These are phyloP conservation scores for Pandion haliaetus DNA, from an alignment of 2,113 vertebrate genomes.

Conservation along the genomic window DNA sequence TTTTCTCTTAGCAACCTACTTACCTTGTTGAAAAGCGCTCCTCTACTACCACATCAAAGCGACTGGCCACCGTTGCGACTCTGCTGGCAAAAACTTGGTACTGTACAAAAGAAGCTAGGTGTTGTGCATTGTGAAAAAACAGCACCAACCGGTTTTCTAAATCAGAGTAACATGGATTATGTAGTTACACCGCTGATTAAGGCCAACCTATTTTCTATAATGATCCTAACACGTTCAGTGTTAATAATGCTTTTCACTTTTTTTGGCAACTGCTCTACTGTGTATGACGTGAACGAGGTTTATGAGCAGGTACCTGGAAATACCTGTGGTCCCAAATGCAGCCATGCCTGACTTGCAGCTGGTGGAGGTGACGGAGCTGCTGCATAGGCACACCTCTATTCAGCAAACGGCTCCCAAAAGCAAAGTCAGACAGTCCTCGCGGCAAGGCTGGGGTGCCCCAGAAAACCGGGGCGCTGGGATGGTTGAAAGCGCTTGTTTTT, in stretches of 20 bases:
- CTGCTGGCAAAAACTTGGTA: not conserved
- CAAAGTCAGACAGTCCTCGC: rapidly evolving
- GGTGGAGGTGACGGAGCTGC: not conserved
- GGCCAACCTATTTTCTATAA: not conserved
- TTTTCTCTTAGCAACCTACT: not conserved
- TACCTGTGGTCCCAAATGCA: not conserved
- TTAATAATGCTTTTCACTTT: not conserved
- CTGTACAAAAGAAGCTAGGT: not conserved
- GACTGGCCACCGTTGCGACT: rapidly evolving
- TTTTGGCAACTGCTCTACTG: not conserved
- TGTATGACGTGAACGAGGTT: not conserved
- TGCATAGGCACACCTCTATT: rapidly evolving
- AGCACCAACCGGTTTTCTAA: rapidly evolving
- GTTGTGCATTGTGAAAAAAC: rapidly evolving
- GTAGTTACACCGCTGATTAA: not conserved
- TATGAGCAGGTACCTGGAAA: not conserved
- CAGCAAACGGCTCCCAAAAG: not conserved
- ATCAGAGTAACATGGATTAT: rapidly evolving
- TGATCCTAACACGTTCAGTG: not conserved
- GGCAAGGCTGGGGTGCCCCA: rapidly evolving
- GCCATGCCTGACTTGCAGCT: not conserved
- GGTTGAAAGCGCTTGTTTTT: not conserved
- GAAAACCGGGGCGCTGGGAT: not conserved
- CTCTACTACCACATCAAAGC: not conserved
- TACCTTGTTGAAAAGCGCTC: not conserved